Base-by-base conservation (phyloP, 2,797 vertebrate genomes). In the Mormyrus proboscirostris region DNA sequence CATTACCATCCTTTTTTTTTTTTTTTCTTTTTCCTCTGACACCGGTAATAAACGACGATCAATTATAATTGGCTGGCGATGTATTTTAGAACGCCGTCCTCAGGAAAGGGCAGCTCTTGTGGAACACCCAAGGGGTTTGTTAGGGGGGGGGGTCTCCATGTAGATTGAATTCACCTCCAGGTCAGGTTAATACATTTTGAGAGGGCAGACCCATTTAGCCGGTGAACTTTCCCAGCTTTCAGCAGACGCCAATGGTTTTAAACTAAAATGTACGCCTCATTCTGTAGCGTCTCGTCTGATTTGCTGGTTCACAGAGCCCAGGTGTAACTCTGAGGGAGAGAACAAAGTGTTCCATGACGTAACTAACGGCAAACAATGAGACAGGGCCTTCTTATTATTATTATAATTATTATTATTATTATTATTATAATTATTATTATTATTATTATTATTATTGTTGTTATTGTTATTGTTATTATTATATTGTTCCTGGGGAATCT, bases 41-140 rank as follows among this genome's bases (percentile, higher is more conserved):
- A 12, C 50, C 59, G 22, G 79, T 90, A 25, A 86, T 49, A 8
- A 76, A 91, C 86, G 51, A 83, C 89, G 90, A 92, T 93, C 89
- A 86, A 88, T 92, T 83, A 88, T 91, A 91, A 93, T 92, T 92
- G 90, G 92, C 89, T 90, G 55, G 88, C 59, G 88, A 76, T 86
- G 59, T 90, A 90, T 91, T 92, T 90, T 89, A 90, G 29, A 69
- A 62, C 69, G 88, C 44, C n/a, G 76, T 89, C 88, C 87, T 84
- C 82, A 62, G 19, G 62, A 89, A 62, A 91, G 89, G 91, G 90
- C 73, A 86, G 91, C 91, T 88, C 90, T 91, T 91, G 76, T 76
- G 73, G 88, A 47, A 0, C 65, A 55, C 87, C 91, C 89, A 82
- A 73, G 0, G 55, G 84, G 2, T 84, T 25, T 69, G 25, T 14